Base-by-base conservation (phyloP, 2,888 invertebrate species). In the Cephonodes hylas region DNA sequence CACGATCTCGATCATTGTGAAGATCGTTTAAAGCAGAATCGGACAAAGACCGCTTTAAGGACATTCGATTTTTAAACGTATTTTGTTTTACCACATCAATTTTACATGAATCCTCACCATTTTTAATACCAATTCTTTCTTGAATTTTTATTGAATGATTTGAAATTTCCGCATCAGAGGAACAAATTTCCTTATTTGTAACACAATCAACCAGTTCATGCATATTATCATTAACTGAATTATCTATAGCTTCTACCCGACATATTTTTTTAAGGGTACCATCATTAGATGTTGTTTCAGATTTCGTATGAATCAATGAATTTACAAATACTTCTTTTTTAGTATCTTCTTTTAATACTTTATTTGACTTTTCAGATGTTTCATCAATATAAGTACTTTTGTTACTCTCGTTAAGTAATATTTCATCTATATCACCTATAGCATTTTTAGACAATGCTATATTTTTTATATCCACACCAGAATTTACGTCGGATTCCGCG, bases 21-120 rank as follows among this genome's bases (percentile, higher is more conserved):
- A 69, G 69, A 5, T 62, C 66, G 67, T 81, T 75, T 69, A 91
- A 73, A 46, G 84, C 90, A 61, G 91, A 87, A 71, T 92, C 91
- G 27, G 91, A 91, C 56, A 86, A 72, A 23, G 89, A 91, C 66
- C 91, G 80, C 78, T 91, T 91, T 23, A 88, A 79, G 42, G 72
- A 64, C 62, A 64, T 68, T 22, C 71, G 66, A 23, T 63, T 71
- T 61, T 66, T 73, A 31, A 18, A 18, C 7, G 15, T 18, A 31
- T 20, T 20, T 18, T 44, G 7, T 7, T 44, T 44, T 20, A 7
- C 4, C 10, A 27, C 7, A 58, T 42, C 18, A 60, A 63, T 45
- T 53, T 67, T 46, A 38, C 18, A 59, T 59, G 42, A 60, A 27
- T 56, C 58, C 38, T 59, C 18, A 57, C 42, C 56, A 44, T n/a